Evolutionary conservation across 2,113 vertebrate genomes (phyloP).

Genomic region (Narcine bancroftii): DNA sequence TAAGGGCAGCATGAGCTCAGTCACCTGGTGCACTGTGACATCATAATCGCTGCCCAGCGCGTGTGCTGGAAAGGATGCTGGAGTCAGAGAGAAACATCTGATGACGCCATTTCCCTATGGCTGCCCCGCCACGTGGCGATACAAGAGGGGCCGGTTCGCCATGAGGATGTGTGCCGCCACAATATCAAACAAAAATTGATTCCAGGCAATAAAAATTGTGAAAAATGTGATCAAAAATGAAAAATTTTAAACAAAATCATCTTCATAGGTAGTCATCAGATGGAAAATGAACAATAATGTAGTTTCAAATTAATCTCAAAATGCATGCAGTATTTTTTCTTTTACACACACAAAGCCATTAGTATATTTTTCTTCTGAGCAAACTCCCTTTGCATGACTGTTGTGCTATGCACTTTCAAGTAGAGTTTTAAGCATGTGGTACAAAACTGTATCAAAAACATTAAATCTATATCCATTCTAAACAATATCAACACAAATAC

Average conservation of each 20-base stretch:
- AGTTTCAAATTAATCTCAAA: constrained; percentile 41
- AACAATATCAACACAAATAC: not conserved
- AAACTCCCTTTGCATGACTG: too few relatives aligned
- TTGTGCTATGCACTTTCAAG: not conserved
- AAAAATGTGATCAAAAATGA: not conserved
- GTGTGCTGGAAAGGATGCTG: too few relatives aligned
- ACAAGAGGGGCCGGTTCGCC: too few relatives aligned
- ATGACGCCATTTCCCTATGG: too few relatives aligned
- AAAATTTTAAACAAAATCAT: not conserved
- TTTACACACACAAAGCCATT: too few relatives aligned
- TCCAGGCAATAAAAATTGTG: not conserved
- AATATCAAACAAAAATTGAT: not conserved
- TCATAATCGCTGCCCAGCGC: too few relatives aligned
- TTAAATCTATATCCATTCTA: not conserved
- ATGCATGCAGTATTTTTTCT: not conserved
- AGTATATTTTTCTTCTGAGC: too few relatives aligned
- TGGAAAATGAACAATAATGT: not conserved
- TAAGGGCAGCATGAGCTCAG: too few relatives aligned
- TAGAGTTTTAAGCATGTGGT: not conserved
- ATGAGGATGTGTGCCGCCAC: too few relatives aligned
- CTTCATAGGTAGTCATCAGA: not conserved
- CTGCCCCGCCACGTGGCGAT: too few relatives aligned
- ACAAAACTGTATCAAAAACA: not conserved
- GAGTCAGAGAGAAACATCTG: too few relatives aligned
- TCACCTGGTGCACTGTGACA: too few relatives aligned